Evolutionary conservation across 1,140 invertebrate genomes (phyloP).

Genomic region (Heliconius congener): DNA sequence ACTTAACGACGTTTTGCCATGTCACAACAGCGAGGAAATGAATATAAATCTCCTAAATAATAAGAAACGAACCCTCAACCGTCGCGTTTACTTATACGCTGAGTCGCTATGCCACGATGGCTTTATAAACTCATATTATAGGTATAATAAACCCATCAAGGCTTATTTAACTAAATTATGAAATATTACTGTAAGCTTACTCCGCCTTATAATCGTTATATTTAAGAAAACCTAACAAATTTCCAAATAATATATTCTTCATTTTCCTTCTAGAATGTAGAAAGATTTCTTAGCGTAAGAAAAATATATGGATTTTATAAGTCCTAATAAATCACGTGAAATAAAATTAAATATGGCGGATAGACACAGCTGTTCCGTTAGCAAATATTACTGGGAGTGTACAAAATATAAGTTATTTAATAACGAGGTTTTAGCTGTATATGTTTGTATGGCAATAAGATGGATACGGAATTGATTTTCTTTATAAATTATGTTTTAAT

Average conservation of each 20-base stretch:
- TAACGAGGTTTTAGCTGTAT: conserved; percentile 2
- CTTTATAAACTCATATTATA: not conserved
- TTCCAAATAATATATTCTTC: not conserved
- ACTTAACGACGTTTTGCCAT: too few species aligned
- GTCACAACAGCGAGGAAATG: too few species aligned
- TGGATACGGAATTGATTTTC: not conserved
- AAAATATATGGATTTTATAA: conserved; percentile 9
- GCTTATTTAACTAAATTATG: not conserved
- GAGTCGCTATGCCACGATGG: too few species aligned
- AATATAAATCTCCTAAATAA: too few species aligned
- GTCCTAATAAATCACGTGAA: conserved; percentile 12
- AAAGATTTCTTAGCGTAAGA: not conserved
- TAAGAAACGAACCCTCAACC: too few species aligned
- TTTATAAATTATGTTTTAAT: not conserved
- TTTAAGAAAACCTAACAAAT: conserved; percentile 9
- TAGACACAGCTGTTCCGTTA: conserved; percentile 10
- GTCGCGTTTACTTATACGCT: too few species aligned
- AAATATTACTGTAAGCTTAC: not conserved
- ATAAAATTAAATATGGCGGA: conserved; percentile 14
- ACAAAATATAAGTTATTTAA: conserved; percentile 11
- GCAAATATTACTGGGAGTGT: conserved; percentile 5
- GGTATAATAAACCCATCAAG: not conserved
- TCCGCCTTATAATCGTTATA: not conserved
- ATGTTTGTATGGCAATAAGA: not conserved
- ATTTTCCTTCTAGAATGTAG: conserved; percentile 3